Evolutionary conservation across 1,140 invertebrate species (phyloP), one percentile per base, ranked within the genome.

Genomic region (Drosophila paulistorum): DNA sequence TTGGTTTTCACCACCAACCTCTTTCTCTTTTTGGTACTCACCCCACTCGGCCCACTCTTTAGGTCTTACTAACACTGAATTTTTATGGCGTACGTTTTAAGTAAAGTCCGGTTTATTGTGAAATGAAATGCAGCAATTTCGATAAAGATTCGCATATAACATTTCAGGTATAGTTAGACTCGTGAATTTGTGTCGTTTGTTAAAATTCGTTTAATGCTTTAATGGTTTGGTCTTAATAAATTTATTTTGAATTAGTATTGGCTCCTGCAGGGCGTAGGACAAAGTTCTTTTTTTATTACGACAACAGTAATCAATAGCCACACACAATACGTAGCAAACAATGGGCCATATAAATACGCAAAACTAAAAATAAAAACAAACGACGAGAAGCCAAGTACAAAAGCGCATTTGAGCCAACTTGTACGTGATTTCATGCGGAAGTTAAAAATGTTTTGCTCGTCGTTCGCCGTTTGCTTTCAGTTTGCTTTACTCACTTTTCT

Each of bases 41-140:
- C 65, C 63, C 51, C 41, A 42, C 41, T n/a, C 17, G 11, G 17
- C 64, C 9, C n/a, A 33, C 51, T 76, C 35, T 61, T 58, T 68
- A 11, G 37, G 11, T 13, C 11, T 39, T 39, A 39, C 37, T 33
- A 7, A 11, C 33, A 62, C 72, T 51, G 20, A 11, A 75, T 75
- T 81, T 85, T 81, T 85, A 85, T 84, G 73, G 59, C 74, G 51
- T 58, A 81, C 9, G 51, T 60, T 72, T 61, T 58, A 65, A 65
- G 65, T 61, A 80, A 80, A 80, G 74, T 74, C 69, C 70, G 61
- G 78, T 84, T 81, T 85, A 81, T 83, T 72, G 81, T 72, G 55
- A 69, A 77, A 63, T 78, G 68, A 78, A 85, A 86, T 74, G 74
- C 66, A 71, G 65, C 76, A 71, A 63, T 57, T 37, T 35, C 63